phyloP scores from a whole-genome alignment of 2,888 invertebrate genomes.

The Drosophila anomalata region DNA sequence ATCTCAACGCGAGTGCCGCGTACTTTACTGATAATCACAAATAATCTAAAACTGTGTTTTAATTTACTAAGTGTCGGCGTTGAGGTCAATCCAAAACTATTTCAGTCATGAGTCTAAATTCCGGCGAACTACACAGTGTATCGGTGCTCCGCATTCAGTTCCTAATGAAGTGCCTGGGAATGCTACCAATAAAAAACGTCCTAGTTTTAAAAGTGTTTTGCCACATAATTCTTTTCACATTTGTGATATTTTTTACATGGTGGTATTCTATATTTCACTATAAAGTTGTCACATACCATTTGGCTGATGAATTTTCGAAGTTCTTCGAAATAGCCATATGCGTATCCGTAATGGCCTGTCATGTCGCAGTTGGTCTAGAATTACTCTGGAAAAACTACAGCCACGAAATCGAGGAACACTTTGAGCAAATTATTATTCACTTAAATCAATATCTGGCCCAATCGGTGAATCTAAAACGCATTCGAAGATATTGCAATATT shows the following conservation, averaged over 20 bases:
- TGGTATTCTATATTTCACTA: conserved; percentile 41
- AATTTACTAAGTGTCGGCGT: background rate
- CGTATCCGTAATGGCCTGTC: conserved; percentile 24
- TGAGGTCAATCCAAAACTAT: background rate
- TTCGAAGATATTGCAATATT: conserved; percentile 31
- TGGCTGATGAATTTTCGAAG: conserved; percentile 58
- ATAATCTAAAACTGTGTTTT: background rate
- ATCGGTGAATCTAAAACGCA: conserved; percentile 35
- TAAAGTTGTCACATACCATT: conserved; percentile 33
- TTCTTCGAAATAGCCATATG: conserved; percentile 54
- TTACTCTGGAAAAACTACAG: conserved; percentile 52
- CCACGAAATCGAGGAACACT: conserved; percentile 34
- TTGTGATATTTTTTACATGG: background rate
- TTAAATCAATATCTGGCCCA: conserved; percentile 45
- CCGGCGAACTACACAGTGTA: conserved; percentile 41
- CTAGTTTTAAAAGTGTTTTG: conserved; percentile 30
- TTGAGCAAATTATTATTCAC: conserved; percentile 31
- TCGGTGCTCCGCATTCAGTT: conserved; percentile 53
- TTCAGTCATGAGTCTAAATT: conserved; percentile 36
- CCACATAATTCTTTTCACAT: background rate
- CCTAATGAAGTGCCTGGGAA: conserved; percentile 48
- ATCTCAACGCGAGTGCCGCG: too few species aligned
- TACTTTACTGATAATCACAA: background rate
- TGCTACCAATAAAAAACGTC: conserved; percentile 49
- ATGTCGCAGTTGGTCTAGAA: conserved; percentile 40